These are phyloP conservation scores for Psophia crepitans DNA, from an alignment of 2,113 vertebrate genomes.

Conservation along the genomic window DNA sequence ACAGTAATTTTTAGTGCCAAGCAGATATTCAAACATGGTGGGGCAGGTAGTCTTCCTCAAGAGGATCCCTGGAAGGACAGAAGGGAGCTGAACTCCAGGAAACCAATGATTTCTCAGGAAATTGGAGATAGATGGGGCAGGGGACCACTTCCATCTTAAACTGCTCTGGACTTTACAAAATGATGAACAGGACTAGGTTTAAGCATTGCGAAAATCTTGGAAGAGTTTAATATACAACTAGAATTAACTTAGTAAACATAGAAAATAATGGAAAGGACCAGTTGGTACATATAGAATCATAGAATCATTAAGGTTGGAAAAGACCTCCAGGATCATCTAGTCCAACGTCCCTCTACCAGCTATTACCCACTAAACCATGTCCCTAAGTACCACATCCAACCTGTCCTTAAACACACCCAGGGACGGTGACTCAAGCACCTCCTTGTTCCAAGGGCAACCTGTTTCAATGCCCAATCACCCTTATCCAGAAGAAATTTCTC, in stretches of 20 bases:
- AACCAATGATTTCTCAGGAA: not conserved
- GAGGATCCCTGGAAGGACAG: not conserved
- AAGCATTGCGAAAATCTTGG: not conserved
- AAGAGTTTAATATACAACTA: not conserved
- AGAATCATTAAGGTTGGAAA: too few species aligned
- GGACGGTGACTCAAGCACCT: too few species aligned
- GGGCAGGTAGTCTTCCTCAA: not conserved
- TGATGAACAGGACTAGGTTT: not conserved
- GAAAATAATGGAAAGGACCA: not conserved
- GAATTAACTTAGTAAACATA: fast-evolving
- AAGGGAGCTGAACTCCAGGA: not conserved
- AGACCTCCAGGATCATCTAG: too few species aligned
- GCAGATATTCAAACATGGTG: not conserved
- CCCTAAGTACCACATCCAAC: too few species aligned
- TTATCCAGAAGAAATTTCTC: too few species aligned
- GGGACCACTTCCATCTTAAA: not conserved
- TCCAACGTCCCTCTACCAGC: too few species aligned
- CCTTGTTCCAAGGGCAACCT: too few species aligned
- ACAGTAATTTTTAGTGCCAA: not conserved
- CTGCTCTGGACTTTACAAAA: not conserved
- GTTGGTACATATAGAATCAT: not conserved
- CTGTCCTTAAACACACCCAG: too few species aligned
- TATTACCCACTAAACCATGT: too few species aligned
- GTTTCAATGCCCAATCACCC: too few species aligned
- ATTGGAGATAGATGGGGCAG: fast-evolving